A percentile compares a stretch with the other conserved stretches of the same genome.
Conservation (phyloP, 2,888 invertebrate genomes). For the Lasioglossum calceatum region DNA sequence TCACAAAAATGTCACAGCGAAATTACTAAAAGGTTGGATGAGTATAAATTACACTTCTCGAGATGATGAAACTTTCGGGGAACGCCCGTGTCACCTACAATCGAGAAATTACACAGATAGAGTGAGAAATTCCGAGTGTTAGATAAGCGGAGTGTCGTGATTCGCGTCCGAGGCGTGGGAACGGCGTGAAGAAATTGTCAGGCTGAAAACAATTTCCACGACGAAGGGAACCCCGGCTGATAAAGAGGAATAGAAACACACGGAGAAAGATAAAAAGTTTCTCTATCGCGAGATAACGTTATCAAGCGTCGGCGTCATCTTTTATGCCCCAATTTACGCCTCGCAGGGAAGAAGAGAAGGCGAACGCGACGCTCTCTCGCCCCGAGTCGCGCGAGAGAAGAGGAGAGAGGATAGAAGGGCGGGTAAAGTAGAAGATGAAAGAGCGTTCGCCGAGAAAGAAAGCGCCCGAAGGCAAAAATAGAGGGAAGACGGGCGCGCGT, state of each 20-base stretch:
- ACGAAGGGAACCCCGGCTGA: conserved; percentile 34
- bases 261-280: conserved; percentile 67
- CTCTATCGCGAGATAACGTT: conserved; percentile 74
- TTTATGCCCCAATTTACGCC: conserved; percentile 77
- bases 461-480: conserved; percentile 64
- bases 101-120: not conserved
- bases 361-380: conserved; percentile 25
- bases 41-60: no score
- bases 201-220: conserved; percentile 64
- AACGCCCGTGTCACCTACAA: not conserved
- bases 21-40: no score
- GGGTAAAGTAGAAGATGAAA: conserved; percentile 69
- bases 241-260: conserved; percentile 58
- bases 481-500: conserved; percentile 37
- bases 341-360: conserved; percentile 38
- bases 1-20: no score
- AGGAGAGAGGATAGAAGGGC: not conserved
- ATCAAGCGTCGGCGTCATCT: conserved; percentile 73
- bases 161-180: conserved; percentile 4
- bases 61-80: no score
- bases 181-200: conserved; percentile 29
- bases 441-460: conserved; percentile 67
- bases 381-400: conserved; percentile 29
- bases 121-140: not conserved
- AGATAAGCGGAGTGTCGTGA: conserved; percentile 8